Evolutionary conservation across 1,140 invertebrate genomes (phyloP), one percentile per base, ranked within the genome.

Genomic region (Brachionus plicatilis): DNA sequence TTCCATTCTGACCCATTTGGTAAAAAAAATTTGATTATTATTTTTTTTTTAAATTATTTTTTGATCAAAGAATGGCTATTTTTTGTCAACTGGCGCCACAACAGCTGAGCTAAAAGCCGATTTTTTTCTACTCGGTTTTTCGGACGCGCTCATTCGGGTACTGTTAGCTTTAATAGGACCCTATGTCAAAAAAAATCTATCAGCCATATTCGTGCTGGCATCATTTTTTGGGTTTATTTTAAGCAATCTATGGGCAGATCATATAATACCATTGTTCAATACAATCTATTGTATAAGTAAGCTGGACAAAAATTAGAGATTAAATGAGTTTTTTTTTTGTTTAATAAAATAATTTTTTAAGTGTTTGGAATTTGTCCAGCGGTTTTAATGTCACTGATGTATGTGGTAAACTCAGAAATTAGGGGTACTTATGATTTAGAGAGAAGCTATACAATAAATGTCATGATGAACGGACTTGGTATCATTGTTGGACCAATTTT

Each of bases 371-470:
- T 68, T 7, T 82, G 79, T 82, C 79, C 79, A 1, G 79, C 79
- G 3, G 79, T 82, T 60, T 68, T 82, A 4, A 82, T 82, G 79
- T 82, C 79, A 24, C 37, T 82, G 45, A 82, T 82, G 79, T 82
- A 82, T 43, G 17, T 56, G 12, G 53, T 82, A 12, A 82, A 82
- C 43, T 29, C 79, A 65, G 79, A 82, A 82, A 68, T 82, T n/a
- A 45, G 37, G 11, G 79, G 79, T 17, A 45, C 50, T 24, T 11
- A 82, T 65, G 27, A 60, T 14, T 37, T 82, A 0, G 65, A 82
- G 41, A 45, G 33, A 29, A 60, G 33, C 37, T 82, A 82, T 47
- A 68, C 79, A 33, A 37, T 60, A 17, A 82, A 82, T 47, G 79
- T 82, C 3, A 68, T 68, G 53, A 68, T 82, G 37, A 82, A 56